These are phyloP conservation scores for Catharus minimus DNA, from an alignment of 2,113 vertebrate genomes.

Conservation along the genomic window DNA sequence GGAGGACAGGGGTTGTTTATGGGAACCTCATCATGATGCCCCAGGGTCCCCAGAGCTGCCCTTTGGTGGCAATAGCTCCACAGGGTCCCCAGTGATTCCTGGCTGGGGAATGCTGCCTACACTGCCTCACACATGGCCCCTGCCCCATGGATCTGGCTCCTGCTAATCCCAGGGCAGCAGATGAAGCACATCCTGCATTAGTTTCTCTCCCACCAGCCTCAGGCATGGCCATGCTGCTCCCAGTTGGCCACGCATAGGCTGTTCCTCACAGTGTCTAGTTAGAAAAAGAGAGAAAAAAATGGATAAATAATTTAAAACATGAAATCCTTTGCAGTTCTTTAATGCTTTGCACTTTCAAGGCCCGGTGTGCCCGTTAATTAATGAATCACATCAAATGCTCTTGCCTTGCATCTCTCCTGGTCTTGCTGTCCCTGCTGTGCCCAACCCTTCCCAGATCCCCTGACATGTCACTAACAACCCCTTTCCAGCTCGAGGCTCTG, in stretches of 20 bases:
- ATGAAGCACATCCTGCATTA: neutral
- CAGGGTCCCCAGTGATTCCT: accelerated
- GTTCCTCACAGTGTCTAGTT: neutral
- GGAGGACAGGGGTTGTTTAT: neutral
- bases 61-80: neutral
- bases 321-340: constrained; percentile 29
- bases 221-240: accelerated
- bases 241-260: accelerated
- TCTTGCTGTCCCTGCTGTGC: neutral
- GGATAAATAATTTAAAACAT: constrained; percentile 44
- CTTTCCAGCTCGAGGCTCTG: neutral
- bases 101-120: accelerated
- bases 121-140: accelerated
- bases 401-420: accelerated
- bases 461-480: neutral
- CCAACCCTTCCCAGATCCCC: neutral
- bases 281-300: neutral
- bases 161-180: neutral
- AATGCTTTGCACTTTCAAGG: constrained; percentile 15
- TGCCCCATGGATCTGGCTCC: neutral
- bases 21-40: accelerated
- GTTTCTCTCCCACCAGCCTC: neutral
- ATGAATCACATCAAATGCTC: neutral
- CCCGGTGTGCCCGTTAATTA: neutral
- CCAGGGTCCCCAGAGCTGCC: neutral